These are phyloP conservation scores for Shargacucullia verbasci DNA, from an alignment of 2,888 invertebrate species.

Conservation along the genomic window DNA sequence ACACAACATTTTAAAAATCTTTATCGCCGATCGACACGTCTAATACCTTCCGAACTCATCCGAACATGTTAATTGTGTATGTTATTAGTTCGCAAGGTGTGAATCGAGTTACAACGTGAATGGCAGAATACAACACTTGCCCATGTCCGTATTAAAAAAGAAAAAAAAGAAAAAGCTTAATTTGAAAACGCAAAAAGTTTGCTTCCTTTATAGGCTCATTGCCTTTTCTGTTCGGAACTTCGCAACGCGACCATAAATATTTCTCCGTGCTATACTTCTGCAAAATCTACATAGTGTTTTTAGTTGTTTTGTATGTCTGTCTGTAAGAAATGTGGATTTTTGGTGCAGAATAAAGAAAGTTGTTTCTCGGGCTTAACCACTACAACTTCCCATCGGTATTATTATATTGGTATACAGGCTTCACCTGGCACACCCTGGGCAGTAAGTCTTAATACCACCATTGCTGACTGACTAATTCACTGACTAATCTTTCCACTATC, in stretches of 20 bases:
- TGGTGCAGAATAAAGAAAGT: constrained; percentile 7
- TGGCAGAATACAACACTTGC: constrained; percentile 50
- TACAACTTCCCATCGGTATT: no score
- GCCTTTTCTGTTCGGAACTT: constrained; percentile 39
- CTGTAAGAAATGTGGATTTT: constrained; percentile 21
- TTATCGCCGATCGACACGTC: constrained; percentile 46
- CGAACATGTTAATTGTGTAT: constrained; percentile 68
- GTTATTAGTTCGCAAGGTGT: constrained; percentile 79
- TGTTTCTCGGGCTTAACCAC: no score
- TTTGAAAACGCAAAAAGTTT: constrained; percentile 47
- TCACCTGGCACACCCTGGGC: no score
- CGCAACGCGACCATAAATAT: constrained; percentile 40
- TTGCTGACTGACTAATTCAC: no score
- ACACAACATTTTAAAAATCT: background rate
- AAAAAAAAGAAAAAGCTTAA: constrained; percentile 46
- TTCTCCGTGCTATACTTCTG: constrained; percentile 41
- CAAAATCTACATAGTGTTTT: constrained; percentile 40
- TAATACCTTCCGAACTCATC: constrained; percentile 62
- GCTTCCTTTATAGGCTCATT: constrained; percentile 32
- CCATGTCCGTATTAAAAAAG: constrained; percentile 32
- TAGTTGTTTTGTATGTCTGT: constrained; percentile 27
- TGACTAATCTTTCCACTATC: no score
- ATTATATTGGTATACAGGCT: no score
- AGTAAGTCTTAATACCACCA: no score
- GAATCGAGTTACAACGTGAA: constrained; percentile 59